phyloP scores from a whole-genome alignment of 2,797 vertebrate species.

The Balearica regulorum region DNA sequence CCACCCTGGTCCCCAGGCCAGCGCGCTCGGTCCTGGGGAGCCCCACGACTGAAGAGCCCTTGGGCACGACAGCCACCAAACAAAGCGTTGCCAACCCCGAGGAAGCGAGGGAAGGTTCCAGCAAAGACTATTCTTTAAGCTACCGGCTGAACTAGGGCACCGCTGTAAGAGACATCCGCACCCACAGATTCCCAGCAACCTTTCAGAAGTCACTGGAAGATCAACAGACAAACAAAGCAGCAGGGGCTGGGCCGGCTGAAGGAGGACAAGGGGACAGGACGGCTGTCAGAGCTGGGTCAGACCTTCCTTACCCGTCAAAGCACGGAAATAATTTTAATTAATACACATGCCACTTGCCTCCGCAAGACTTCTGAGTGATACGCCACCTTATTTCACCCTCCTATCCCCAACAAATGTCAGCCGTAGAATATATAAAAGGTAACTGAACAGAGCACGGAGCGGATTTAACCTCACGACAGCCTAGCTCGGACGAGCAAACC shows the following conservation, averaged over 20 bases:
- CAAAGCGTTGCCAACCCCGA: rapidly evolving
- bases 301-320: no score
- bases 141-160: rapidly evolving
- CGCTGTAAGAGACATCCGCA: rapidly evolving
- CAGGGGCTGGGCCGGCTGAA: rapidly evolving
- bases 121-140: background rate
- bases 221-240: background rate
- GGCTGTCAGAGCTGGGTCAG: background rate
- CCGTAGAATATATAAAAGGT: rapidly evolving
- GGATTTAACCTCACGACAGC: background rate
- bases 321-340: rapidly evolving
- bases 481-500: no score
- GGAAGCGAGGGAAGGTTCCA: background rate
- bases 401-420: rapidly evolving
- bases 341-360: rapidly evolving
- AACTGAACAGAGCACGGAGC: background rate
- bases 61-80: rapidly evolving
- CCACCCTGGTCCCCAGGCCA: rapidly evolving
- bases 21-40: rapidly evolving
- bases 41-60: rapidly evolving
- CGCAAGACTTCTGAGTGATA: rapidly evolving
- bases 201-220: no score
- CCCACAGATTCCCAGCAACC: background rate
- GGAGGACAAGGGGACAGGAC: background rate
- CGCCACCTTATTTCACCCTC: no score